phyloP scores from a whole-genome alignment of 2,113 vertebrate species.

The Microtus montanus region DNA sequence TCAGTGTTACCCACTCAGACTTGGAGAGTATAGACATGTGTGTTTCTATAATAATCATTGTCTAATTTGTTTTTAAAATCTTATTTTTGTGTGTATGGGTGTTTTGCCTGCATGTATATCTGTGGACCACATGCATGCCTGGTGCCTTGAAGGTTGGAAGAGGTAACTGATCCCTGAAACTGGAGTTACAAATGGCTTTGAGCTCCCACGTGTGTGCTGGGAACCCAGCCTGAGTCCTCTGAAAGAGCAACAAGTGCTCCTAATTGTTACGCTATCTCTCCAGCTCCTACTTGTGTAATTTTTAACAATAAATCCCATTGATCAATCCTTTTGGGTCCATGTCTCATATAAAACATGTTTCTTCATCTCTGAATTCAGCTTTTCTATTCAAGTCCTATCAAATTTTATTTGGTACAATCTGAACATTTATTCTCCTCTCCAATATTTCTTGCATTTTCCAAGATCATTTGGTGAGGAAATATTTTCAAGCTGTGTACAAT shows the following conservation, averaged over 20 bases:
- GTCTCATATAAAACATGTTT: background rate
- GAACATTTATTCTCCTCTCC: slow-evolving; percentile 12
- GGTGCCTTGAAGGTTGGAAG: background rate
- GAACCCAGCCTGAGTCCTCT: background rate
- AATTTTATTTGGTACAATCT: background rate
- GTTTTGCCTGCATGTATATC: background rate
- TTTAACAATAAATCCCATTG: background rate
- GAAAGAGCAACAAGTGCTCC: background rate
- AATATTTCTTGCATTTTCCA: background rate
- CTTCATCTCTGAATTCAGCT: background rate
- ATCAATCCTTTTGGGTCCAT: background rate
- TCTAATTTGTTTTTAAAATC: background rate
- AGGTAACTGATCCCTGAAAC: background rate
- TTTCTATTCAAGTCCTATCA: background rate
- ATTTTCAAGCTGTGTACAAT: background rate
- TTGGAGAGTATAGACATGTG: background rate
- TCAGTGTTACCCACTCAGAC: background rate
- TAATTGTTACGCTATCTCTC: background rate
- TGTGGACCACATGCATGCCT: background rate
- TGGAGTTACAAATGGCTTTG: background rate
- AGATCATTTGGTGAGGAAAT: slow-evolving; percentile 3
- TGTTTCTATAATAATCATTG: background rate
- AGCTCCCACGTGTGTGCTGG: background rate
- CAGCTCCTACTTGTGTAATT: background rate
- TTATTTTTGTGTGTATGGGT: background rate